phyloP scores from a whole-genome alignment of 2,888 invertebrate genomes.

The Cosmorhoe ocellata region DNA sequence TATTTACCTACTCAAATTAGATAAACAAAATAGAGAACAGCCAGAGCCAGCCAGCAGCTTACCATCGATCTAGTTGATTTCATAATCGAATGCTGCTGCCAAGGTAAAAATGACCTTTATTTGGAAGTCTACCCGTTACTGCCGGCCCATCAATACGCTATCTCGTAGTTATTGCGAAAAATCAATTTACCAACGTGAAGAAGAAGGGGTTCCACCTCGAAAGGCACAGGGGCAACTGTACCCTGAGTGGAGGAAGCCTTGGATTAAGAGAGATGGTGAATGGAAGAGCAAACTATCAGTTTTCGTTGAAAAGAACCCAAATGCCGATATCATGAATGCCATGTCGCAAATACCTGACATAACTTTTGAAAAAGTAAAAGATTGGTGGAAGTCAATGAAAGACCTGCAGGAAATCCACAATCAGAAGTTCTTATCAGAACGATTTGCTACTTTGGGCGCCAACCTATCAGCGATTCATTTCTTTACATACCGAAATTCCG shows the following conservation, averaged over 20 bases:
- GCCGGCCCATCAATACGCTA: constrained; percentile 40
- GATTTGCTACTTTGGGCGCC: constrained; percentile 85
- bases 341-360: constrained; percentile 81
- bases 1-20: too few relatives aligned
- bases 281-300: constrained; percentile 82
- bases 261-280: constrained; percentile 81
- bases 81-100: too few relatives aligned
- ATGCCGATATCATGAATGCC: constrained; percentile 59
- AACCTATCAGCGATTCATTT: constrained; percentile 95
- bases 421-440: constrained; percentile 83
- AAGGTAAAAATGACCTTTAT: constrained; percentile 50
- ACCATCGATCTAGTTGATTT: too few relatives aligned
- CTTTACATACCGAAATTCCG: constrained; percentile 88
- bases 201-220: constrained; percentile 59
- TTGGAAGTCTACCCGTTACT: constrained; percentile 41
- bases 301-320: constrained; percentile 74
- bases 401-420: constrained; percentile 76
- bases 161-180: constrained; percentile 60
- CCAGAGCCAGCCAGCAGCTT: too few relatives aligned
- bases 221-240: constrained; percentile 67
- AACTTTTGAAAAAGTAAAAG: constrained; percentile 68
- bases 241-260: constrained; percentile 84
- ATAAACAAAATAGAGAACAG: too few relatives aligned
- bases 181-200: constrained; percentile 63
- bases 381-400: constrained; percentile 82